Percentiles rank a stretch among this genome's conserved stretches.
Evolutionary conservation across 2,888 invertebrate genomes (phyloP).

Genomic region (Parnassius apollo): DNA sequence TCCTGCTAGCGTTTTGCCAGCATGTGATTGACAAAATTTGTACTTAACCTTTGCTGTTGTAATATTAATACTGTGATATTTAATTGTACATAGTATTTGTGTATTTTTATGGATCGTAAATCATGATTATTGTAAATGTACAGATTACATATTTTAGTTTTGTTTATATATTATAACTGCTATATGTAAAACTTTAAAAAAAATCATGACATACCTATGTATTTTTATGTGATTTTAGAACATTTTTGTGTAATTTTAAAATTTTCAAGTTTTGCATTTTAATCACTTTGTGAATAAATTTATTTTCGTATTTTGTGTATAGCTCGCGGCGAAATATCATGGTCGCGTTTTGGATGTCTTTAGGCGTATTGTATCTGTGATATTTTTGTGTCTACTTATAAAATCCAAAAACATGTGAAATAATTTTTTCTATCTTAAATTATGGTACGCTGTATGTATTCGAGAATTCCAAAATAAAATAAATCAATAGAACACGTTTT

Average conservation of each 20-base stretch:
- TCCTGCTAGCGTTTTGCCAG: too few species aligned
- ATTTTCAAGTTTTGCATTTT: conserved; percentile 58
- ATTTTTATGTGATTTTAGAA: conserved; percentile 45
- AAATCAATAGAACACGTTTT: conserved; percentile 43
- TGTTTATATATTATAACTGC: conserved; percentile 23
- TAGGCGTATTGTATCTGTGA: conserved; percentile 60
- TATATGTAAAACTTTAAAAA: conserved; percentile 16
- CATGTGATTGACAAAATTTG: not conserved
- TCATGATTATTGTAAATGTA: conserved; percentile 66
- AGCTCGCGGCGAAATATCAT: conserved; percentile 60
- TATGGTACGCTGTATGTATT: conserved; percentile 60
- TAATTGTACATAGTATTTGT: conserved; percentile 64
- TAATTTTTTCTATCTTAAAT: conserved; percentile 64
- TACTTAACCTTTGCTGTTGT: not conserved
- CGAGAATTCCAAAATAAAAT: conserved; percentile 73
- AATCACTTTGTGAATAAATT: conserved; percentile 60
- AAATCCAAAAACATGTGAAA: conserved; percentile 71
- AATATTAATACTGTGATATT: conserved; percentile 55
- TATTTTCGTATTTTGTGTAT: conserved; percentile 71
- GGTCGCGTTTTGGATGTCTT: conserved; percentile 61
- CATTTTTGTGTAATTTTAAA: conserved; percentile 59
- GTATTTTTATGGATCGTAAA: conserved; percentile 59
- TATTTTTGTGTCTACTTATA: conserved; percentile 47
- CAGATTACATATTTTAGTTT: conserved; percentile 28
- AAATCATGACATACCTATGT: conserved; percentile 22